A percentile compares a stretch with the other conserved stretches of the same genome.
phyloP scores from a whole-genome alignment of 2,797 vertebrate genomes.

The Oophaga sylvatica region DNA sequence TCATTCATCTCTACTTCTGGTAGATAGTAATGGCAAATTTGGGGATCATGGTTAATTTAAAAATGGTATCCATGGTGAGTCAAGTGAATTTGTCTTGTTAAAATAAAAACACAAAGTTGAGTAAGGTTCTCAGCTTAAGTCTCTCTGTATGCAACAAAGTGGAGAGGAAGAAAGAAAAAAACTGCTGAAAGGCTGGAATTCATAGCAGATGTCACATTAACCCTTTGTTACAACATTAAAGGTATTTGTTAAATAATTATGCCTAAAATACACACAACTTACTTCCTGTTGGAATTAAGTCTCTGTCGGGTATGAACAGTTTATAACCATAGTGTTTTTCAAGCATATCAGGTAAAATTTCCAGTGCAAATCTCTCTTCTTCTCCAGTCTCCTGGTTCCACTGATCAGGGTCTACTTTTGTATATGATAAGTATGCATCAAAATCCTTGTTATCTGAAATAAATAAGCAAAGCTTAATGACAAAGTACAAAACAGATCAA shows the following conservation, averaged over 20 bases:
- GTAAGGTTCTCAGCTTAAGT: too few relatives aligned
- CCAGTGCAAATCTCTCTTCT: slow-evolving; percentile 96
- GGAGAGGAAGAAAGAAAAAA: too few relatives aligned
- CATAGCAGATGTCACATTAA: too few relatives aligned
- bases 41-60: too few relatives aligned
- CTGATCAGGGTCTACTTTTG: slow-evolving; percentile 98
- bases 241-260: not conserved
- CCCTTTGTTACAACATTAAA: too few relatives aligned
- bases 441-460: slow-evolving; percentile 88
- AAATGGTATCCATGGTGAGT: too few relatives aligned
- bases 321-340: slow-evolving; percentile 99
- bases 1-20: too few relatives aligned
- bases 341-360: slow-evolving; percentile 96
- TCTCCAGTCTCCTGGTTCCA: slow-evolving; percentile 97
- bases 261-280: slow-evolving; percentile 69
- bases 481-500: not conserved
- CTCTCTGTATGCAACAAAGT: too few relatives aligned
- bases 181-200: too few relatives aligned
- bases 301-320: slow-evolving; percentile 96
- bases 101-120: too few relatives aligned
- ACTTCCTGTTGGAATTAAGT: slow-evolving; percentile 99
- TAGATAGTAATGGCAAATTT: too few relatives aligned
- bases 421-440: slow-evolving; percentile 96
- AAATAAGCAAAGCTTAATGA: slow-evolving; percentile 51
- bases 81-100: too few relatives aligned